Base-by-base conservation (phyloP, 2,888 invertebrate species). In the Tholera decimalis region DNA sequence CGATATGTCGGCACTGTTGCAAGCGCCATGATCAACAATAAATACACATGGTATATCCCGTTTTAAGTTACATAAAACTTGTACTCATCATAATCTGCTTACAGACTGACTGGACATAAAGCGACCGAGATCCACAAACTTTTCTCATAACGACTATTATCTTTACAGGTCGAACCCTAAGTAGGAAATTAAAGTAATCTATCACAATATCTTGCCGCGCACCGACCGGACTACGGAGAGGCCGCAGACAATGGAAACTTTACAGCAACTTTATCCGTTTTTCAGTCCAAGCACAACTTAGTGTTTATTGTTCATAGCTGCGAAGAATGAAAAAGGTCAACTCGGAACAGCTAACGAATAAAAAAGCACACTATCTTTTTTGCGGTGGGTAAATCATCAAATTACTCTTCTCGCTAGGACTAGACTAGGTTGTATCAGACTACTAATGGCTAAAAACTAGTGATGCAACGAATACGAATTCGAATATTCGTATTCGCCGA, bases 121-220 rank as follows among this genome's bases (percentile, higher is more conserved):
- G 18, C 11, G 5, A 22, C 30, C 13, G 20, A 30, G 18, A 33
- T 47, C 13, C 44, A 24, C 20, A 46, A 67, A 67, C 46, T 49
- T 53, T 60, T 46, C 39, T 60, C 60, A 67, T 60, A 47, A 47
- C 22, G 18, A 28, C 46, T 20, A 51, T 55, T 54, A 43, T 44
- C 28, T 51, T 35, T 3, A 22, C 30, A 49, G 33, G 53, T 66
- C 13, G 41, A 22, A 24, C 37, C 41, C 20, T 66, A 54, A 44
- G 54, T 57, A 61, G 33, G 44, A 68, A 54, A 73, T 73, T 68
- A 73, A 62, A 68, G 28, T 68, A 73, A 73, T 68, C 47, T 57
- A 57, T 62, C 50, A 46, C 62, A 58, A 68, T 73, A 62, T 58
- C 73, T 72, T 18, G 20, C 53, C 43, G 30, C 43, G 33, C 20